Base-by-base conservation (phyloP, 2,113 vertebrate genomes). In the Lepus timidus region DNA sequence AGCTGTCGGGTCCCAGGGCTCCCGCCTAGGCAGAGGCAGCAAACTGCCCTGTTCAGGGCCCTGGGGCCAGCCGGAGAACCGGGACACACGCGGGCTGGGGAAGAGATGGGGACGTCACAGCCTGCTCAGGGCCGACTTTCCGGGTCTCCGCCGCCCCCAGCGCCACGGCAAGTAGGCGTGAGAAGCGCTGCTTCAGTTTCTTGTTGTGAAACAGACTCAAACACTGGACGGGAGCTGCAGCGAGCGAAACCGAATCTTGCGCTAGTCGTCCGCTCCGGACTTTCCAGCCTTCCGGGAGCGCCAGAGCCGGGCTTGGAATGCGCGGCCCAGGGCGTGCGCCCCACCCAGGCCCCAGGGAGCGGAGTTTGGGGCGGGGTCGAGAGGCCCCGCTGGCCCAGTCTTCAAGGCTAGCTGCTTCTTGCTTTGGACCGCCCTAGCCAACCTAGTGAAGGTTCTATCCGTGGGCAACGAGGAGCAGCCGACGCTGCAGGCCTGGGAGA, bases 261-360 rank as follows among this genome's bases (percentile, higher is more conserved):
- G 5, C 80, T 71, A 9, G 5, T 9, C 0, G 33, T 97, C 96
- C 96, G 1, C 84, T 94, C 97, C 97, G 0, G 71, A 84, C 13
- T 9, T 97, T 97, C 79, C 1, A n/a, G 93, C 19, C 31, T 0
- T 22, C 97, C 81, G 4, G 71, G 36, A 94, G 93, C 8, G 4
- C 86, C 6, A 4, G 91, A 58, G 74, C 19, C 9, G 4, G 85
- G 91, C 22, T 86, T 93, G 97, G 97, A 97, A 97, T 97, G 97
- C 51, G 91, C 84, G 16, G 71, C 92, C 4, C 39, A 6, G 39
- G 64, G 83, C 27, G 19, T 64, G 6, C 3, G 91, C 96, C 97
- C 97, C 97, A 96, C 96, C 96, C 96, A 95, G 86, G 80, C 96
- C 89, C 93, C 71, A n/a, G 97, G 96, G 97, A 96, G 85, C 7